Evolutionary conservation across 2,888 invertebrate species (phyloP).

Genomic region (Microchrysa polita): DNA sequence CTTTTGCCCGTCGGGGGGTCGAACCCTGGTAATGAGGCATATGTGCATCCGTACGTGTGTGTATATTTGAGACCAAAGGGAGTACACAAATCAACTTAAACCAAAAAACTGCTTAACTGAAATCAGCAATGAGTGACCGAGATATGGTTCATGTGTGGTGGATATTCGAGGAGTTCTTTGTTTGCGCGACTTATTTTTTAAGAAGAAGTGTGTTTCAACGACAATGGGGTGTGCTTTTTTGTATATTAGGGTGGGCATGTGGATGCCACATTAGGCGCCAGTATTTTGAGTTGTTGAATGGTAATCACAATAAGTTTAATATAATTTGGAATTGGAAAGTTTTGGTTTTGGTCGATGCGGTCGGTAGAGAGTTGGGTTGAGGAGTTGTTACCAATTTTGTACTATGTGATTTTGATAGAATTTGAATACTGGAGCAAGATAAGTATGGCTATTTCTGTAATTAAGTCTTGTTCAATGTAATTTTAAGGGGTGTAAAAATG

Average conservation of each 20-base stretch:
- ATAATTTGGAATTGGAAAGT: neutral
- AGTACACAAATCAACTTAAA: slow-evolving; percentile 5
- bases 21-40: slow-evolving; percentile 5
- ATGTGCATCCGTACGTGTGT: slow-evolving; percentile 35
- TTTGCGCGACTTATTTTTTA: slow-evolving; percentile 38
- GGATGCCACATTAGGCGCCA: slow-evolving; percentile 31
- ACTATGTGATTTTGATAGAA: neutral
- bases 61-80: too few species aligned
- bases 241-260: slow-evolving; percentile 1
- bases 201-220: slow-evolving; percentile 25
- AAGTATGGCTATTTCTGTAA: neutral
- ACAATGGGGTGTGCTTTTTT: slow-evolving; percentile 1
- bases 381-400: too few species aligned
- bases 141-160: slow-evolving; percentile 24
- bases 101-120: slow-evolving; percentile 26
- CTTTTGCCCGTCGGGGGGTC: neutral
- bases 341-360: too few species aligned
- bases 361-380: too few species aligned
- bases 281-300: slow-evolving; percentile 6
- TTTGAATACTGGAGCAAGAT: neutral
- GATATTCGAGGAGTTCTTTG: slow-evolving; percentile 36
- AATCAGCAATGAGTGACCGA: slow-evolving; percentile 41
- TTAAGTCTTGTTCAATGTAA: too few species aligned
- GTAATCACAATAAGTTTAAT: slow-evolving; percentile 34
- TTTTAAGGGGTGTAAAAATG: too few species aligned